Evolutionary conservation across 1,140 invertebrate species (phyloP).

Genomic region (Sycobia sp.): DNA sequence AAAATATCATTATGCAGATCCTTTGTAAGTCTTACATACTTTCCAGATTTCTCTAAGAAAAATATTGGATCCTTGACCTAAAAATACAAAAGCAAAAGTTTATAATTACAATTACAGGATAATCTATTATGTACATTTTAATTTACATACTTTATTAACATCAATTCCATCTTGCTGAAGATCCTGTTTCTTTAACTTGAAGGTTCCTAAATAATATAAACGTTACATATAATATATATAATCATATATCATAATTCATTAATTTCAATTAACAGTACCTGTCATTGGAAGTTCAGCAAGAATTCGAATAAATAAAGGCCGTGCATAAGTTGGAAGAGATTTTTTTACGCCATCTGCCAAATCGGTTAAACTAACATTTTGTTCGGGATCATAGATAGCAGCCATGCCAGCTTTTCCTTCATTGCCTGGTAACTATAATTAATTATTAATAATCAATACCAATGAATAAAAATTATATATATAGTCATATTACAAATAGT

Average conservation of each 20-base stretch:
- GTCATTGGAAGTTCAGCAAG: constrained; percentile 81
- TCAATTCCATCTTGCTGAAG: constrained; percentile 82
- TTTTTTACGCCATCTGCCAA: constrained; percentile 71
- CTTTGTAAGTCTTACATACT: constrained; percentile 70
- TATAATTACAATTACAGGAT: neutral
- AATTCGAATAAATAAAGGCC: constrained; percentile 88
- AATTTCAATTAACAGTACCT: constrained; percentile 56
- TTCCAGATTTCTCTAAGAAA: constrained; percentile 71
- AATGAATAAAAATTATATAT: too few species aligned
- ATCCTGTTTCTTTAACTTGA: constrained; percentile 87
- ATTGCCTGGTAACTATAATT: constrained; percentile 70
- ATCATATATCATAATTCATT: neutral
- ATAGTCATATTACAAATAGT: too few species aligned
- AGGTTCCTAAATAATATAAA: constrained; percentile 70
- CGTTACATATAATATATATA: neutral
- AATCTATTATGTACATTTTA: neutral
- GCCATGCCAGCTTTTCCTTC: constrained; percentile 97
- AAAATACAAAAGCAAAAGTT: constrained; percentile 18
- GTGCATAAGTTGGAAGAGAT: constrained; percentile 80
- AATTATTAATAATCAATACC: too few species aligned
- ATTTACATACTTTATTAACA: constrained; percentile 50
- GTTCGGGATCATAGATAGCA: constrained; percentile 80
- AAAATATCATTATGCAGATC: constrained; percentile 72
- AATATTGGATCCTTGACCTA: constrained; percentile 74
- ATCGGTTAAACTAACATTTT: constrained; percentile 69